Percentiles rank a stretch among this genome's conserved stretches.
Conservation (phyloP, 2,888 invertebrate genomes). For the Eueremaeus valkanovi region DNA sequence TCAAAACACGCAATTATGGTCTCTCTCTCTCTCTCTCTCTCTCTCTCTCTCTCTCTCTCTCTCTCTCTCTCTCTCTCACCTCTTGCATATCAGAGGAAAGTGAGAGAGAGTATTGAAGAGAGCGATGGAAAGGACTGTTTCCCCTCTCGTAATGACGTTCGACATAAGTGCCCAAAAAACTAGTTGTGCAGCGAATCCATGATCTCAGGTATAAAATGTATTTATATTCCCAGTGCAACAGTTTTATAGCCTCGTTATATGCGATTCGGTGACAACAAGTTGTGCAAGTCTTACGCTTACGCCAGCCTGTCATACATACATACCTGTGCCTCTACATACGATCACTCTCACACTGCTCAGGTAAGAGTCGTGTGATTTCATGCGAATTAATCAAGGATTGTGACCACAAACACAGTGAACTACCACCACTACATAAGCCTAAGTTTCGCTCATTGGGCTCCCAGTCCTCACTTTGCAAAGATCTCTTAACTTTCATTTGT, state of each 20-base stretch:
- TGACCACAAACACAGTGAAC: slow-evolving; percentile 7
- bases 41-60: no score
- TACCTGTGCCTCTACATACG: background rate
- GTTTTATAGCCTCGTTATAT: slow-evolving; percentile 18
- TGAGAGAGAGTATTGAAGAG: no score
- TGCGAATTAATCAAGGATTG: slow-evolving; percentile 21
- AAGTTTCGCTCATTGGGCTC: background rate
- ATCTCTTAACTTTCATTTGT: background rate
- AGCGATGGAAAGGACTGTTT: background rate
- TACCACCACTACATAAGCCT: background rate
- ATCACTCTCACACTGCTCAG: background rate
- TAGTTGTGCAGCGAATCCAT: background rate
- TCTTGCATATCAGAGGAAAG: no score
- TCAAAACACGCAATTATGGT: no score
- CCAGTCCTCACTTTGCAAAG: background rate
- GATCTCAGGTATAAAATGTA: background rate
- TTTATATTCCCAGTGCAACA: background rate
- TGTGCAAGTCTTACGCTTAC: slow-evolving; percentile 1
- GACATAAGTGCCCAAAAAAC: slow-evolving; percentile 7
- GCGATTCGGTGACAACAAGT: slow-evolving; percentile 24
- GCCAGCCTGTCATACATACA: background rate
- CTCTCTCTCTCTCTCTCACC: no score
- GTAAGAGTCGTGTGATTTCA: slow-evolving; percentile 24
- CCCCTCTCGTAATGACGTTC: background rate
- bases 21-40: no score